Conservation (phyloP, 1,140 invertebrate genomes). For the Papilio dardanus region DNA sequence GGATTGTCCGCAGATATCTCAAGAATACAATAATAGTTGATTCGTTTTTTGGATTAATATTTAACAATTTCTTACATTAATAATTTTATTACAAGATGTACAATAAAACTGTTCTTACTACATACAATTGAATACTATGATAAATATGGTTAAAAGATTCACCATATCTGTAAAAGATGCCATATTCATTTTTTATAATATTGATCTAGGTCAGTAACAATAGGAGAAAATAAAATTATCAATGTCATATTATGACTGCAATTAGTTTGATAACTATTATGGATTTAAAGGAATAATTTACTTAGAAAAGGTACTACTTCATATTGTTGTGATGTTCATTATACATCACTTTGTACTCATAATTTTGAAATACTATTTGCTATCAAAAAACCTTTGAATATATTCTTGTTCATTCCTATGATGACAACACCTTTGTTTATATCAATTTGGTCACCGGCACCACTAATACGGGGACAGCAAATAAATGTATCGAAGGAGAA, state of each 20-base stretch:
- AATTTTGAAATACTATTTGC: neutral
- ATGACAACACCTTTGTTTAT: constrained; percentile 53
- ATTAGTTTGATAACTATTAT: neutral
- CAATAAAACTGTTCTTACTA: too few species aligned
- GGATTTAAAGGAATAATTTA: neutral
- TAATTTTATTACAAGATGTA: too few species aligned
- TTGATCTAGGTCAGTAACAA: constrained; percentile 2
- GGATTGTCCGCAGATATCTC: too few species aligned
- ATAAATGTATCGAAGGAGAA: constrained; percentile 33
- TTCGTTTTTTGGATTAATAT: too few species aligned
- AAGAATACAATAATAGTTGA: too few species aligned
- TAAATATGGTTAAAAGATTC: too few species aligned
- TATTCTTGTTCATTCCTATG: constrained; percentile 42
- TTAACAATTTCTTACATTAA: too few species aligned
- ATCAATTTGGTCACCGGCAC: constrained; percentile 46
- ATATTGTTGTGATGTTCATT: neutral
- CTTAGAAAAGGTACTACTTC: neutral
- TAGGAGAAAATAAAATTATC: constrained; percentile 17
- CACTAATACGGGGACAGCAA: constrained; percentile 40
- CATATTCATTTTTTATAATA: neutral
- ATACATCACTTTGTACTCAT: neutral
- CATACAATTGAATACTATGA: too few species aligned
- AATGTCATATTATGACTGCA: neutral
- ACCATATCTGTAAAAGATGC: too few species aligned
- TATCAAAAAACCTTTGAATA: constrained; percentile 25